Conservation (phyloP, 2,888 invertebrate species). For the Hydropsyche betteni region DNA sequence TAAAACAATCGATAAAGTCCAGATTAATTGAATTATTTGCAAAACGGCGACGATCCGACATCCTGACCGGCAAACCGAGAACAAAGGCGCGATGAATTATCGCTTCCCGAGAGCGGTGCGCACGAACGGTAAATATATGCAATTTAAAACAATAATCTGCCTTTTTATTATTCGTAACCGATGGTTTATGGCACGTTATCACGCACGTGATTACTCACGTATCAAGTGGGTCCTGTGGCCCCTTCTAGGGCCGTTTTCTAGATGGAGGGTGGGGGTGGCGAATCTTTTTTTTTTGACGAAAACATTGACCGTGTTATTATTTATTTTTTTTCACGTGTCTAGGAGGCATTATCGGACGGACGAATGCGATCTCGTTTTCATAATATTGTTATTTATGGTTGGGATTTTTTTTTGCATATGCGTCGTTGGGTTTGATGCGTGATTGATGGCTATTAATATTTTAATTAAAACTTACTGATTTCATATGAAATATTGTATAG, state of each 20-base stretch:
- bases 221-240: constrained; percentile 41
- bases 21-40: constrained; percentile 23
- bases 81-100: constrained; percentile 33
- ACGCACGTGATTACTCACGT: constrained; percentile 51
- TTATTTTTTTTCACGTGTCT: constrained; percentile 3
- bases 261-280: neutral
- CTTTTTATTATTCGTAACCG: constrained; percentile 47
- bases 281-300: constrained; percentile 3
- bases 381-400: too few relatives aligned
- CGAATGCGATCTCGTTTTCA: too few relatives aligned
- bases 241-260: neutral
- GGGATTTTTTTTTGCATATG: too few relatives aligned
- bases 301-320: neutral
- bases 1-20: neutral
- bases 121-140: constrained; percentile 46
- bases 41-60: constrained; percentile 6
- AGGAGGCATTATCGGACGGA: neutral
- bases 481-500: too few relatives aligned
- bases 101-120: constrained; percentile 22
- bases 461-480: too few relatives aligned
- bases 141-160: constrained; percentile 51
- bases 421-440: too few relatives aligned
- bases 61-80: constrained; percentile 10
- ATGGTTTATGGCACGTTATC: constrained; percentile 48
- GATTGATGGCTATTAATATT: too few relatives aligned